Conservation (phyloP, 2,888 invertebrate species). For the Sipunculus nudus region DNA sequence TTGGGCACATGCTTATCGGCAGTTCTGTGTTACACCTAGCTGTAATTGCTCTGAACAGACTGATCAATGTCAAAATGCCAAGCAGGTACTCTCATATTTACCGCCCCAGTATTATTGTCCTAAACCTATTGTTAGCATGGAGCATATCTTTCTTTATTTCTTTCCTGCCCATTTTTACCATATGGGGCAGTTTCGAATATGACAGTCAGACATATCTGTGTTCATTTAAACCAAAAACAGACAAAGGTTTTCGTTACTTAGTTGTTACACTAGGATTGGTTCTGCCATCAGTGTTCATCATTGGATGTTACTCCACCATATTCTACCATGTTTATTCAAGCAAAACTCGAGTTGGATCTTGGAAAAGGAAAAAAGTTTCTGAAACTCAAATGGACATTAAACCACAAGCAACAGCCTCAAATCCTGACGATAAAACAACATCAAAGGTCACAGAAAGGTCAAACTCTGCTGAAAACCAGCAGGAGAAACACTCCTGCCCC, state of each 20-base stretch:
- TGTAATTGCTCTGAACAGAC: conserved; percentile 2
- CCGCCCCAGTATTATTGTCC: neutral
- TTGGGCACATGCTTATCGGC: conserved; percentile 2
- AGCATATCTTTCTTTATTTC: neutral
- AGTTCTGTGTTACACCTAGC: neutral
- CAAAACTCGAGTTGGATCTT: too few species aligned
- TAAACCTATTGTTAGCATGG: neutral
- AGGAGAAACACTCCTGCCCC: too few species aligned
- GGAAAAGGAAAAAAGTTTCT: neutral
- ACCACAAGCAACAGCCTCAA: too few species aligned
- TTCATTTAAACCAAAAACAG: neutral
- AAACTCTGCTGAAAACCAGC: too few species aligned
- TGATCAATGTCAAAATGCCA: neutral
- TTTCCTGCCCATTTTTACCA: neutral
- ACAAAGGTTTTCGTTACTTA: neutral
- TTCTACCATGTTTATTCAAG: neutral
- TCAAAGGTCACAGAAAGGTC: too few species aligned
- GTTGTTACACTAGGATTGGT: neutral
- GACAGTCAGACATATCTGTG: neutral
- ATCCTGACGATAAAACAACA: too few species aligned
- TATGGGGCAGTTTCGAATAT: conserved; percentile 1
- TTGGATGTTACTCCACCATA: conserved; percentile 6
- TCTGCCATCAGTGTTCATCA: conserved; percentile 4
- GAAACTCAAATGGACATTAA: too few species aligned
- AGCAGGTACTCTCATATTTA: neutral